Base-by-base conservation (phyloP, 2,888 invertebrate genomes). In the Euzophera pinguis region DNA sequence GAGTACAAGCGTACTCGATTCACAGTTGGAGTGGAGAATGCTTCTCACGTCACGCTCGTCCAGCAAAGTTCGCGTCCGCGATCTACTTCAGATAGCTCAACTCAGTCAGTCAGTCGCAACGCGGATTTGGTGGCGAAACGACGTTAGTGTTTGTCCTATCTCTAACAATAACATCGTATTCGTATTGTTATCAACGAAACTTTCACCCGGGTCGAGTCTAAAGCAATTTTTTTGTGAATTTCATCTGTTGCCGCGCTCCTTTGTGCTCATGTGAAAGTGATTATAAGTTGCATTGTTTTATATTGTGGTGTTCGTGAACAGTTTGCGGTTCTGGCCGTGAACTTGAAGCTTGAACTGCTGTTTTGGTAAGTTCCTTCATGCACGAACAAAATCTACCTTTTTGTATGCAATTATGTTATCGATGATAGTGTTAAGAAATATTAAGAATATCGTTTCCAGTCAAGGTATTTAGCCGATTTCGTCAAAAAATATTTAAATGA, bases 131-230 rank as follows among this genome's bases (percentile, higher is more conserved):
- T 53, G 41, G 52, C 1, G 75, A 56, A 62, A 67, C 14, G 73
- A 75, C 82, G 83, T 56, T 60, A 61, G 35, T 53, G 51, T 60
- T 56, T 54, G 60, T 58, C 58, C 64, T 67, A 69, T 70, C 38
- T 34, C 34, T 22, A 75, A 80, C 75, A 75, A 78, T 71, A 85
- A 84, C 79, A 84, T 84, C 86, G 84, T 84, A 84, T 84, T 70
- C 71, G 69, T 73, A 70, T 73, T 61, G 64, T 45, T 45, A 45
- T 45, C 45, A 45, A n/a, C 32, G 59, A 71, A 80, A 83, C 79
- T 83, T 84, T 82, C 73, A 74, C 73, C 73, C 38, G 50, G 16
- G 53, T 59, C 42, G 43, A 54, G 56, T 59, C 63, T 62, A n/a
- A 0, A 3, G 17, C 41, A 32, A 13, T 5, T 13, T n/a, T 16